Base-by-base conservation (phyloP, 1,140 invertebrate species). In the Philotrypesis tridentata region DNA sequence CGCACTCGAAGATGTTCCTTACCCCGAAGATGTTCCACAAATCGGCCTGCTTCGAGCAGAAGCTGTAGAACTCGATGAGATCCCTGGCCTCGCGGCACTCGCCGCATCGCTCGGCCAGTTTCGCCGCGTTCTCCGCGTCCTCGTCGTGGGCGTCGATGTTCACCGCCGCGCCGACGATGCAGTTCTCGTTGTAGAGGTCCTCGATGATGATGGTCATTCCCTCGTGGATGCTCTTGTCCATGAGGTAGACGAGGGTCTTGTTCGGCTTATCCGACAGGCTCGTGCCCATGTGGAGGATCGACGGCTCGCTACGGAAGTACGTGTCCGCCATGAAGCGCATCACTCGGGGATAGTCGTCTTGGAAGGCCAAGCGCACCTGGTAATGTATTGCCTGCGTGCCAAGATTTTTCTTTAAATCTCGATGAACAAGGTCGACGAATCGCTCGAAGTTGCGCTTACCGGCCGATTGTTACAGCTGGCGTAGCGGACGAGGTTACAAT, bases 161-260 rank as follows among this genome's bases (percentile, higher is more conserved):
- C n/a, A 93, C 83, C 0, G 87, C 89, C 0, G 88, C 91, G 23
- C 91, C 92, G 8, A 92, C 84, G 25, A 93, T 85, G 25, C 88
- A 86, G 1, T 60, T 8, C 14, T 21, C 37, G 14, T 88, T 88
- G 29, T 90, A 85, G 33, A 90, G 87, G 80, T 90, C 88, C 85
- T 89, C 89, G 2, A 88, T 90, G 40, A 92, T 89, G 40, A 92
- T 79, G 21, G 90, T 89, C 72, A 89, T 86, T 25, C 92, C 91
- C 74, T 90, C 86, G 14, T 74, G 83, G 25, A 93, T 79, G 4
- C 87, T 80, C 25, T 90, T 83, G 73, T 81, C 33, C 84, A 89
- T 89, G 67, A 88, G 65, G 25, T 84, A 60, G 14, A 88, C 68
- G 14, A 86, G 73, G 2, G 70, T 7, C 6, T 76, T 73, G 9